phyloP scores from a whole-genome alignment of 2,113 vertebrate species.

The Seriola rivoliana region DNA sequence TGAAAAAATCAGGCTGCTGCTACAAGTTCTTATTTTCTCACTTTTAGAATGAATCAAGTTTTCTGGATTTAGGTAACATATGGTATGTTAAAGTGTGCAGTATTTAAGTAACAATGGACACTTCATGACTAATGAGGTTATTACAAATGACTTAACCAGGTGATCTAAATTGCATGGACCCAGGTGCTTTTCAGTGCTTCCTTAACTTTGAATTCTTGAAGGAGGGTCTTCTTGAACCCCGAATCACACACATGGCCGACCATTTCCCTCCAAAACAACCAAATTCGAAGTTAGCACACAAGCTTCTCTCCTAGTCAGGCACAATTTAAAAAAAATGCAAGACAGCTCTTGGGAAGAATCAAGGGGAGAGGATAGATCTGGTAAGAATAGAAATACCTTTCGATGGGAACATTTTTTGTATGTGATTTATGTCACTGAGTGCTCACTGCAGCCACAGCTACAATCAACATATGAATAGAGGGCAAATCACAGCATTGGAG shows the following conservation, averaged over 20 bases:
- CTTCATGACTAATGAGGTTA: not conserved
- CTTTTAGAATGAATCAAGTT: not conserved
- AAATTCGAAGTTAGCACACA: not conserved
- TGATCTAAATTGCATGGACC: too few relatives aligned
- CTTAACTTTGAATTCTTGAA: not conserved
- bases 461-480: not conserved
- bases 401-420: not conserved
- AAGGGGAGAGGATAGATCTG: too few relatives aligned
- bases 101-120: not conserved
- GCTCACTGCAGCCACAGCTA: not conserved
- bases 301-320: not conserved
- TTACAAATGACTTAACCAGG: not conserved
- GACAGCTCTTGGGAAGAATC: not conserved
- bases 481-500: not conserved
- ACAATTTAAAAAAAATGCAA: not conserved
- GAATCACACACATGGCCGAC: not conserved
- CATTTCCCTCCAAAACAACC: not conserved
- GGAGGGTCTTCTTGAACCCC: not conserved
- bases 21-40: not conserved
- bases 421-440: not conserved
- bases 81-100: not conserved
- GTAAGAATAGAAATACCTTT: not conserved
- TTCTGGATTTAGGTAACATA: not conserved
- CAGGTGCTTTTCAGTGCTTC: not conserved
- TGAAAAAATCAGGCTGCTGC: not conserved